phyloP scores from a whole-genome alignment of 2,888 invertebrate species.

The Ormyrus labotus region DNA sequence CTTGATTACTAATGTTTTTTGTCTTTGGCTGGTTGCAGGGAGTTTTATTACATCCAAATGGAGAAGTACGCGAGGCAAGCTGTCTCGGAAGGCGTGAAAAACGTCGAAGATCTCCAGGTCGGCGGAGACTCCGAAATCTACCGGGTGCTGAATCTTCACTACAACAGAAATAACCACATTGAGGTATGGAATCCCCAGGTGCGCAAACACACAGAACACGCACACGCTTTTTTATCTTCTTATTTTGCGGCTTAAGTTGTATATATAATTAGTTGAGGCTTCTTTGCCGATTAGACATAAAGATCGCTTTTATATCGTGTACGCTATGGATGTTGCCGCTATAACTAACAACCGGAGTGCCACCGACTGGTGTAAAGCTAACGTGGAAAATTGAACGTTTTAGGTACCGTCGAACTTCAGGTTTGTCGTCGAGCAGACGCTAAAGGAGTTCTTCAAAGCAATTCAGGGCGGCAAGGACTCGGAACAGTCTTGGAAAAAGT shows the following conservation, averaged over 20 bases:
- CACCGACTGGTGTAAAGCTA: not conserved
- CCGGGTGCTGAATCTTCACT: conserved; percentile 98
- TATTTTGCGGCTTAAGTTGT: conserved; percentile 41
- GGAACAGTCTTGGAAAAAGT: conserved; percentile 99
- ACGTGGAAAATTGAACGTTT: conserved; percentile 23
- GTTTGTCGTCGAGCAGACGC: conserved; percentile 97
- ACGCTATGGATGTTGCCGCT: conserved; percentile 35
- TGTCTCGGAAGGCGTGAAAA: conserved; percentile 96
- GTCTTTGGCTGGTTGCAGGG: conserved; percentile 82
- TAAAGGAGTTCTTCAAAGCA: conserved; percentile 99
- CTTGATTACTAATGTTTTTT: not conserved
- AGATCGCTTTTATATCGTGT: conserved; percentile 26
- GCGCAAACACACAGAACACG: conserved; percentile 77
- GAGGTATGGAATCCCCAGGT: conserved; percentile 88
- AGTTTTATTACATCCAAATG: conserved; percentile 99
- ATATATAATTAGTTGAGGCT: not conserved
- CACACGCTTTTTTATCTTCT: conserved; percentile 61
- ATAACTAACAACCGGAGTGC: not conserved
- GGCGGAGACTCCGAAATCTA: conserved; percentile 97
- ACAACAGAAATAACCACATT: conserved; percentile 98
- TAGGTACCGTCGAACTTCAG: conserved; percentile 99
- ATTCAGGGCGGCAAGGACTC: conserved; percentile 97
- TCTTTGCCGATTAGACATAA: not conserved
- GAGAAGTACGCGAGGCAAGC: conserved; percentile 99
- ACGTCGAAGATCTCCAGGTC: conserved; percentile 94